phyloP scores from a whole-genome alignment of 2,113 vertebrate genomes.

The Bujurquina vittata region DNA sequence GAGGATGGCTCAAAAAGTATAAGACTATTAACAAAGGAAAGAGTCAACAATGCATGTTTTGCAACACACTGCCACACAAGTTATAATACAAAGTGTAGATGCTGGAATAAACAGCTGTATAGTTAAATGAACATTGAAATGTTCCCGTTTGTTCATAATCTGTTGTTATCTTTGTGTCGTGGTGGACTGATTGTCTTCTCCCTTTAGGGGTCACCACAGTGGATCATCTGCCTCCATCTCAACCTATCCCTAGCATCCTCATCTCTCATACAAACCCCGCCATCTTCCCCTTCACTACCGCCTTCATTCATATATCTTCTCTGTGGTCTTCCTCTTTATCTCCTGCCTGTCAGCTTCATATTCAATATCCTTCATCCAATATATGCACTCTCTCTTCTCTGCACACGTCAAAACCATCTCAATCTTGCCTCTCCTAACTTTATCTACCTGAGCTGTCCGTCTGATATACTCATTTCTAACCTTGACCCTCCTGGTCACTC shows the following conservation, averaged over 20 bases:
- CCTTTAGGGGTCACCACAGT: too few relatives aligned
- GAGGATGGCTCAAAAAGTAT: not conserved
- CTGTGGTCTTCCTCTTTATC: not conserved
- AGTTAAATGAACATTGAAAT: not conserved
- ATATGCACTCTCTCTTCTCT: not conserved
- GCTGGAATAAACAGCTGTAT: not conserved
- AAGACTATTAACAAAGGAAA: constrained; percentile 2
- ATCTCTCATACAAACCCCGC: not conserved
- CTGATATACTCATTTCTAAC: not conserved
- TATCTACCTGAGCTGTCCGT: not conserved
- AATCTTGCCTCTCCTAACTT: not conserved
- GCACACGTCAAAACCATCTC: not conserved
- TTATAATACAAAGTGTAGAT: not conserved
- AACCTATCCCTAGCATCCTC: not conserved
- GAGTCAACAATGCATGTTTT: constrained; percentile 3
- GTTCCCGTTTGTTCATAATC: not conserved
- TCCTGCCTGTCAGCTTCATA: not conserved
- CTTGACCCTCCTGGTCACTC: not conserved
- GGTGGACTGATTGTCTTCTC: not conserved
- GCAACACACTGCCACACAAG: not conserved
- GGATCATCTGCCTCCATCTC: not conserved
- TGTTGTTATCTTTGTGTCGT: not conserved
- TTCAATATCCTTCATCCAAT: not conserved
- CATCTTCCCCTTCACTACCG: not conserved
- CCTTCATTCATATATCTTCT: not conserved